These are phyloP conservation scores for Narcine bancroftii DNA, from an alignment of 2,113 vertebrate species.

Conservation along the genomic window DNA sequence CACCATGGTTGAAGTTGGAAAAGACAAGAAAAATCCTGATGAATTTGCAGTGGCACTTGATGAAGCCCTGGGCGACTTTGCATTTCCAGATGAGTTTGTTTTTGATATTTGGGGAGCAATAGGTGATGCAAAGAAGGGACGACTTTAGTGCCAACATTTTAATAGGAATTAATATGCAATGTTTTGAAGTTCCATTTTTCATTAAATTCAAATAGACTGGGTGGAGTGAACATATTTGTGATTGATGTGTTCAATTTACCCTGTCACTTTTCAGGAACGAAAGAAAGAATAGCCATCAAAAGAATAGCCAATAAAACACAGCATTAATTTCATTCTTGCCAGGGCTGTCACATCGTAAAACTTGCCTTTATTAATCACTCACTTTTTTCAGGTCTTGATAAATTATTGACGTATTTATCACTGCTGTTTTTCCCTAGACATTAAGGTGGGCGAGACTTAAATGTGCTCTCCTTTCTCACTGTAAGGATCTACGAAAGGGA, in stretches of 20 bases:
- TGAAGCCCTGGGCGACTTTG: conserved; percentile 86
- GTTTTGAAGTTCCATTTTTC: conserved; percentile 13
- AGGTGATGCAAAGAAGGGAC: conserved; percentile 75
- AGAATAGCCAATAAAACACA: neutral
- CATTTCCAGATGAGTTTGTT: conserved; percentile 92
- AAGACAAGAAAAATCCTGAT: conserved; percentile 84
- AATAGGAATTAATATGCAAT: neutral
- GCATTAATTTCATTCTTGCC: neutral
- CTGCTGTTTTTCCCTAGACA: neutral
- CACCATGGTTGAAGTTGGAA: conserved; percentile 90
- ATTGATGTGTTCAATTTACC: neutral
- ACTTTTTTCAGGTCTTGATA: neutral
- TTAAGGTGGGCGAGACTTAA: neutral
- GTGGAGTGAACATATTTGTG: neutral
- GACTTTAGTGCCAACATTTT: conserved; percentile 48
- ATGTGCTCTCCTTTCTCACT: neutral
- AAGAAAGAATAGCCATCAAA: neutral
- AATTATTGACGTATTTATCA: neutral
- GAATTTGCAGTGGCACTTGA: conserved; percentile 86
- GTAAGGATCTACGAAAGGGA: neutral
- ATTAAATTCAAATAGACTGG: neutral
- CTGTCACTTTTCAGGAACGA: neutral
- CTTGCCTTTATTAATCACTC: neutral
- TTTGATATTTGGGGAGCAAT: conserved; percentile 94
- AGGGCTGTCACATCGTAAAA: no score